phyloP scores from a whole-genome alignment of 2,888 invertebrate species.

The Spodoptera exigua region DNA sequence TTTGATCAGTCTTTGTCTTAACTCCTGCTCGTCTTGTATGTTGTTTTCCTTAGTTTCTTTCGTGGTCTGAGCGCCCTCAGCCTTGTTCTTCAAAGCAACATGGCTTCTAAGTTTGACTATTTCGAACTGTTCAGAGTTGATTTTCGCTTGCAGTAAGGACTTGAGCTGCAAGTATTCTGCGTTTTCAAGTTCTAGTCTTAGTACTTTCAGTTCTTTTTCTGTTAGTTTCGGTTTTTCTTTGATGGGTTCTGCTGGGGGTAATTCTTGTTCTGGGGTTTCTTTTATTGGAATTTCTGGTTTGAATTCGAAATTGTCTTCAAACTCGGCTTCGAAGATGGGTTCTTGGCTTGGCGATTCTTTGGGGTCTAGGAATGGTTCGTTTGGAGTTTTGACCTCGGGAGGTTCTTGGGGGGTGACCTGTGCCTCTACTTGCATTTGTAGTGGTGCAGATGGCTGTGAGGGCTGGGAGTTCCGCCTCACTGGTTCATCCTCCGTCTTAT shows the following conservation, averaged over 20 bases:
- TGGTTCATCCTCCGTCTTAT: slow-evolving; percentile 68
- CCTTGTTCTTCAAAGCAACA: slow-evolving; percentile 85
- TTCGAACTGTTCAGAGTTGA: slow-evolving; percentile 93
- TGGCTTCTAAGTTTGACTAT: slow-evolving; percentile 90
- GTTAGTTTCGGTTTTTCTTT: slow-evolving; percentile 87
- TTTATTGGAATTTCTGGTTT: slow-evolving; percentile 62
- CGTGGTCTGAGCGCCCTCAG: slow-evolving; percentile 66
- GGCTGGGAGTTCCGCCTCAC: slow-evolving; percentile 64
- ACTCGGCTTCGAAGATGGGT: slow-evolving; percentile 75
- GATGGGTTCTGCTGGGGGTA: slow-evolving; percentile 62
- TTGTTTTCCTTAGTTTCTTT: slow-evolving; percentile 79
- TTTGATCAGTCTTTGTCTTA: slow-evolving; percentile 83
- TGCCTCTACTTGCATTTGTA: slow-evolving; percentile 12
- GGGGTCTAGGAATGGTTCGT: slow-evolving; percentile 60
- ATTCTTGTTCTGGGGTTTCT: slow-evolving; percentile 66
- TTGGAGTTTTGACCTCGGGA: slow-evolving; percentile 60
- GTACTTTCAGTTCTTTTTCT: slow-evolving; percentile 88
- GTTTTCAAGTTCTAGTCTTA: slow-evolving; percentile 91
- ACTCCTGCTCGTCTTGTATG: slow-evolving; percentile 79
- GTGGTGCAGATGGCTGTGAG: slow-evolving; percentile 40
- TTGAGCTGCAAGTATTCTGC: slow-evolving; percentile 91
- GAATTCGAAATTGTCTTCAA: slow-evolving; percentile 77
- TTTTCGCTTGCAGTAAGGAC: slow-evolving; percentile 91
- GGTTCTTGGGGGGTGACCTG: slow-evolving; percentile 57
- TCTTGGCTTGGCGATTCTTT: slow-evolving; percentile 68